Conservation (phyloP, 2,113 vertebrate genomes). For the Sorex araneus region DNA sequence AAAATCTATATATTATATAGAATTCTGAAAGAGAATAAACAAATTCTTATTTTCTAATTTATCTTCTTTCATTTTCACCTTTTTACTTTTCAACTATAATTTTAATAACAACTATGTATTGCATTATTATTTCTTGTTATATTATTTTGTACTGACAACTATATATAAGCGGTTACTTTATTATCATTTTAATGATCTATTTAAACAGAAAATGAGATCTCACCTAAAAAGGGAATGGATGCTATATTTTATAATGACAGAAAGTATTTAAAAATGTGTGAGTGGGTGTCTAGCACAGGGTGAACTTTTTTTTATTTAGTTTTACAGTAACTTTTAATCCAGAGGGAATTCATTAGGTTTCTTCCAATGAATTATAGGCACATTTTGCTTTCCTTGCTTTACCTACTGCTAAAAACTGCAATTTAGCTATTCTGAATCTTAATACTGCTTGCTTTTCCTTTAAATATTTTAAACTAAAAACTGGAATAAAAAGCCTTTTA, state of each 20-base stretch:
- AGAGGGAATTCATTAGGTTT: conserved; percentile 48
- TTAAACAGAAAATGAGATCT: conserved; percentile 82
- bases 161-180: conserved; percentile 47
- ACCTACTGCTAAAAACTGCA: conserved; percentile 53
- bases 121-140: conserved; percentile 44
- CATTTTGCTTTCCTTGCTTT: conserved; percentile 63
- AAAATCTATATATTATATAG: not conserved
- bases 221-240: conserved; percentile 51
- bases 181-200: conserved; percentile 77
- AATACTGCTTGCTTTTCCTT: conserved; percentile 75
- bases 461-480: conserved; percentile 81
- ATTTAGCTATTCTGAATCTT: conserved; percentile 66
- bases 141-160: conserved; percentile 25
- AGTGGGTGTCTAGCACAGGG: conserved; percentile 67
- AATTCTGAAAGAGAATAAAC: not conserved
- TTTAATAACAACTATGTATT: not conserved
- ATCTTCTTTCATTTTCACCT: not conserved
- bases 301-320: conserved; percentile 66
- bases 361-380: conserved; percentile 37
- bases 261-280: conserved; percentile 79
- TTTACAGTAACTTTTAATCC: conserved; percentile 55
- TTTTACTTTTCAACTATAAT: not conserved
- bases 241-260: conserved; percentile 71
- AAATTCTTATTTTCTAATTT: conserved; percentile 28
- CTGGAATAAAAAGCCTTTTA: conserved; percentile 72